Evolutionary conservation across 1,140 invertebrate species (phyloP), one percentile per base, ranked within the genome.

Genomic region (Archivesica marissinica): DNA sequence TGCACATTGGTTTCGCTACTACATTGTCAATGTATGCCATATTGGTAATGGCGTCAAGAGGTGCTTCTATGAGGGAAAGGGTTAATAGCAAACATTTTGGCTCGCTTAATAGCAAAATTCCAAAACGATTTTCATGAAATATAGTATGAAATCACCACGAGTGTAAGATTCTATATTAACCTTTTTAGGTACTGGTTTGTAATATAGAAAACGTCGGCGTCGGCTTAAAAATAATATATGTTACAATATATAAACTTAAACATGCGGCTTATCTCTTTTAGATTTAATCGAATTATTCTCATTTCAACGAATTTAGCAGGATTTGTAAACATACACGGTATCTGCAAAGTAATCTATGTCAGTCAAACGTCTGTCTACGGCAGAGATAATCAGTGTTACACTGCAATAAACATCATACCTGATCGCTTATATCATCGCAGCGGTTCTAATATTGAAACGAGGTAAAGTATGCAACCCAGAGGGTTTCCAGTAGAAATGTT

Each of bases 251-350:
- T 64, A 35, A 64, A 64, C 23, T 3, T 64, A 64, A 64, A 33
- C 25, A 64, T 9, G n/a, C 9, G 38, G 59, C 33, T 64, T 6
- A 64, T 64, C 59, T 64, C 20, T 17, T n/a, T 64, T 11, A 64
- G 59, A 64, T 64, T 35, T 33, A 64, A 64, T 64, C 59, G 30
- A 64, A 64, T 64, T 64, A 64, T 30, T 13, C 30, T 2, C 25
- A 35, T 64, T 64, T 64, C 2, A 64, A 64, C 38, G 59, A 64
- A 64, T 25, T 64, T 64, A 64, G 59, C 59, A 64, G 23, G 38
- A 64, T 33, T 64, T 35, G 11, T 25, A 25, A 28, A 64, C 59
- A 64, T 17, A 64, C 30, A 64, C 4, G n/a, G 15, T 35, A 64
- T 64, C 59, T 35, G 59, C n/a, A 17, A 35, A 17, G 38, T 64